Evolutionary conservation across 2,888 invertebrate genomes (phyloP).

Genomic region (Anthrax anthrax): DNA sequence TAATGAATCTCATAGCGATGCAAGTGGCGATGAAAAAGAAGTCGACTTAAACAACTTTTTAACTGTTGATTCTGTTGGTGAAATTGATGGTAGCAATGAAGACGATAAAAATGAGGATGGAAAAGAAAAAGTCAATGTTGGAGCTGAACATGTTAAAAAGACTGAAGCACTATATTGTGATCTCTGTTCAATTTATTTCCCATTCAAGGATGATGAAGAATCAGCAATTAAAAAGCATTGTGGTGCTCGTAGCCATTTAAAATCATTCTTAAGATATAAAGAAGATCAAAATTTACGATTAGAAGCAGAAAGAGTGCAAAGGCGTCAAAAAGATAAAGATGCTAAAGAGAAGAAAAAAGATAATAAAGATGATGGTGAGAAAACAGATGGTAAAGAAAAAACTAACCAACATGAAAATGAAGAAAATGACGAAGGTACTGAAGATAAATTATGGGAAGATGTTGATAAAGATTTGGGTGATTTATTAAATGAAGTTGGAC

Average conservation of each 20-base stretch:
- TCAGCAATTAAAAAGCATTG: slow-evolving; percentile 56
- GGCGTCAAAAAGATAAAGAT: slow-evolving; percentile 37
- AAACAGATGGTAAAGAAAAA: slow-evolving; percentile 43
- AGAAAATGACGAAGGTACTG: slow-evolving; percentile 40
- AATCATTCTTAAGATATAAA: slow-evolving; percentile 61
- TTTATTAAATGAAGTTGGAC: slow-evolving; percentile 52
- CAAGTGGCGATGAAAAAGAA: slow-evolving; percentile 55
- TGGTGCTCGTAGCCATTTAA: slow-evolving; percentile 57
- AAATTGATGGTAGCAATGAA: slow-evolving; percentile 52
- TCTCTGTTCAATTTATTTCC: slow-evolving; percentile 60
- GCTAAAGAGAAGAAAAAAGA: slow-evolving; percentile 12
- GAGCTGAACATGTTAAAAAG: slow-evolving; percentile 62
- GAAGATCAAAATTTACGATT: slow-evolving; percentile 59
- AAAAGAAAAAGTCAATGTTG: slow-evolving; percentile 57
- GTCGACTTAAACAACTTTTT: slow-evolving; percentile 72
- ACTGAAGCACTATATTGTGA: slow-evolving; percentile 69
- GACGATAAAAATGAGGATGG: slow-evolving; percentile 44
- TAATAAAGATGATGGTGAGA: not conserved
- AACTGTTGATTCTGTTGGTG: slow-evolving; percentile 79
- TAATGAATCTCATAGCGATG: slow-evolving; percentile 40
- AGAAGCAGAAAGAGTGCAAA: slow-evolving; percentile 54
- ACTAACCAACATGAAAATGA: slow-evolving; percentile 11
- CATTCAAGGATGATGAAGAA: slow-evolving; percentile 44
- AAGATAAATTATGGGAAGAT: slow-evolving; percentile 66
- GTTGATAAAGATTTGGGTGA: slow-evolving; percentile 71